Conservation (phyloP, 2,113 vertebrate species). For the Muntiacus muntjak region DNA sequence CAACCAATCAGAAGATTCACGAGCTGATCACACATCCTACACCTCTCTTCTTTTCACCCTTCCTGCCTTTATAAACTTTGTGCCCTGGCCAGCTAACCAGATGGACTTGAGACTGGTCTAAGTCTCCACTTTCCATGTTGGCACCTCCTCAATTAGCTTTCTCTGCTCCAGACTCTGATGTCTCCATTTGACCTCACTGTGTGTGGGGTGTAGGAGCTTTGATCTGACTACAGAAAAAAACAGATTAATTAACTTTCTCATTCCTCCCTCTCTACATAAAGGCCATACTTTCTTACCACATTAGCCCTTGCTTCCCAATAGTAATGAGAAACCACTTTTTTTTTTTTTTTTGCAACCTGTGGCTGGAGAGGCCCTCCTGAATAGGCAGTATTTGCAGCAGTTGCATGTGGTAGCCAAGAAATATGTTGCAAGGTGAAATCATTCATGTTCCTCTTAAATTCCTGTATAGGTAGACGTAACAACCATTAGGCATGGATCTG, state of each 20-base stretch:
- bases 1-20: neutral
- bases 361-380: neutral
- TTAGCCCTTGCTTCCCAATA: neutral
- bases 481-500: neutral
- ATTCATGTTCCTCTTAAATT: neutral
- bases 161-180: neutral
- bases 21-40: neutral
- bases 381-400: neutral
- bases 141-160: neutral
- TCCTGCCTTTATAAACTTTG: neutral
- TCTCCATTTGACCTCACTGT: neutral
- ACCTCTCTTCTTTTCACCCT: neutral
- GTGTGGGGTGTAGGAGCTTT: neutral
- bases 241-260: too few relatives aligned
- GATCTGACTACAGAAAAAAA: neutral
- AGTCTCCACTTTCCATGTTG: neutral
- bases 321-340: neutral
- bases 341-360: neutral
- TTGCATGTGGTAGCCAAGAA: neutral
- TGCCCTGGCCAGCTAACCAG: neutral
- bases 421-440: neutral
- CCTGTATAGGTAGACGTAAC: too few relatives aligned
- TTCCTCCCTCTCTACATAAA: neutral
- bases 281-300: neutral
- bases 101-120: neutral